Conservation (phyloP, 2,797 vertebrate species). For the Cryptoblepharus egeriae region DNA sequence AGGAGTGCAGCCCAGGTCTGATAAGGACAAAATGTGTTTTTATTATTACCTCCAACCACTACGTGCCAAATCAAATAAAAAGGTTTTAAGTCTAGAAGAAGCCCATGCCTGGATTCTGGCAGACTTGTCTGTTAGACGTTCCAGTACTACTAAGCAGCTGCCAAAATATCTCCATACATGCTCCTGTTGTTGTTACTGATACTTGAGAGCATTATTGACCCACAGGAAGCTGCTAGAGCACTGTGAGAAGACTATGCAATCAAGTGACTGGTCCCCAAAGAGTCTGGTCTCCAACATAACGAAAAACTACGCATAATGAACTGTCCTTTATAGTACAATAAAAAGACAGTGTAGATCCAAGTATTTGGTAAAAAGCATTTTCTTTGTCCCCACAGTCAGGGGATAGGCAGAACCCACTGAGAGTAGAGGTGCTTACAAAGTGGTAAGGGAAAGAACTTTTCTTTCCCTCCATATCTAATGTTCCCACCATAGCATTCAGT, state of each 20-base stretch:
- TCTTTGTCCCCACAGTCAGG: too few relatives aligned
- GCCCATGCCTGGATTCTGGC: neutral
- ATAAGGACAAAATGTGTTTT: neutral
- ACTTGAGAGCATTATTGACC: neutral
- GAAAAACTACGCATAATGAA: neutral
- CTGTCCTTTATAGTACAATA: neutral
- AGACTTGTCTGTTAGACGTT: neutral
- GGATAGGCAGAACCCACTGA: neutral
- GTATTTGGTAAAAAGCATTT: neutral
- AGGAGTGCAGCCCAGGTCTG: neutral
- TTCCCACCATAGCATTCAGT: too few relatives aligned
- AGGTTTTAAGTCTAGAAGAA: neutral
- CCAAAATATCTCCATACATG: neutral
- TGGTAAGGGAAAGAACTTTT: too few relatives aligned
- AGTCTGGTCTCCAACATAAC: neutral
- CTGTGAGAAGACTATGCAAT: too few relatives aligned
- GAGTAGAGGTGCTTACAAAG: too few relatives aligned
- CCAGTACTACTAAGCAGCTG: neutral
- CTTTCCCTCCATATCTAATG: too few relatives aligned
- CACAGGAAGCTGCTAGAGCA: neutral
- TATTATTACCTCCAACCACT: neutral
- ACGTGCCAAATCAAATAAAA: neutral
- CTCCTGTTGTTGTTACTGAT: neutral
- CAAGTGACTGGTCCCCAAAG: neutral
- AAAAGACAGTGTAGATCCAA: neutral